Conservation (phyloP, 2,888 invertebrate species). For the Griposia aprilina region DNA sequence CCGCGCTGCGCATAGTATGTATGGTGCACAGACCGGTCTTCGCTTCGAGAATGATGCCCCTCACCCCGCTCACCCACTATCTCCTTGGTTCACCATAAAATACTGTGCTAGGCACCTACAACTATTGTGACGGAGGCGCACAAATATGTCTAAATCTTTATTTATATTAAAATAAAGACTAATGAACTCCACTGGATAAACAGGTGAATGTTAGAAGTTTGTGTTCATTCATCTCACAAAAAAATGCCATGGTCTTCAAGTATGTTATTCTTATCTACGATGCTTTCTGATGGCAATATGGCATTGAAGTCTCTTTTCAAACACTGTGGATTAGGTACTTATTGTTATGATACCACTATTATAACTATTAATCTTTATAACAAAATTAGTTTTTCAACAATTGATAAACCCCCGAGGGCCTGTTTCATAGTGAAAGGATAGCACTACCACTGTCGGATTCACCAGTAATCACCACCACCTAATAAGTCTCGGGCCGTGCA, state of each 20-base stretch:
- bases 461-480: not conserved
- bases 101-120: constrained; percentile 49
- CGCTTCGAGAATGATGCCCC: constrained; percentile 85
- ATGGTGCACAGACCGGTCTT: constrained; percentile 83
- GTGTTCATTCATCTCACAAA: not conserved
- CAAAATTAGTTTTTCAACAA: constrained; percentile 3
- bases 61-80: constrained; percentile 84
- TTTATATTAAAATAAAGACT: constrained; percentile 26
- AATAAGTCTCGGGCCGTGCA: not conserved
- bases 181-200: constrained; percentile 13
- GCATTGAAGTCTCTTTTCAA: constrained; percentile 25
- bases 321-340: constrained; percentile 18
- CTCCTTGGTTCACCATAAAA: constrained; percentile 74
- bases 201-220: constrained; percentile 16
- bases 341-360: not conserved
- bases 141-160: constrained; percentile 31
- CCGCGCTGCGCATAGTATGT: constrained; percentile 73
- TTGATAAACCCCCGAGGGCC: not conserved
- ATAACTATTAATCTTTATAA: not conserved
- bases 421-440: not conserved
- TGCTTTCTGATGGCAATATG: constrained; percentile 5
- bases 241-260: constrained; percentile 11
- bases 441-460: not conserved
- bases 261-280: constrained; percentile 8
- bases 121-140: constrained; percentile 40